Percentiles rank a stretch among this genome's conserved stretches.
Evolutionary conservation across 2,113 vertebrate species (phyloP).

Genomic region (Salvelinus fontinalis): DNA sequence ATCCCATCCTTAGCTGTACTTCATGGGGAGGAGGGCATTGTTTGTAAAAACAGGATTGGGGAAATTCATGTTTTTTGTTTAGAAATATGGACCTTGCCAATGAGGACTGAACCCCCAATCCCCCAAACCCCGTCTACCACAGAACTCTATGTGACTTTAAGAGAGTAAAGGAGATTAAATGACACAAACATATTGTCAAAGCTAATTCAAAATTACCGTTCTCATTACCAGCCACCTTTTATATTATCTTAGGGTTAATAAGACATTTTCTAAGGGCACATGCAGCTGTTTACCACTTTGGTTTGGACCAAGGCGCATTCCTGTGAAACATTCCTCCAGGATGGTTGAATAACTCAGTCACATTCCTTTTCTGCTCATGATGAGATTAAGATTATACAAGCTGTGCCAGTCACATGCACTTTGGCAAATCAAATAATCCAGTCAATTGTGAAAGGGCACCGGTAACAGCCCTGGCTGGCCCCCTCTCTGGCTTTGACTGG

Average conservation of each 20-base stretch:
- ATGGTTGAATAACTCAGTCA: conserved; percentile 16
- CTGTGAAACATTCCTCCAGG: conserved; percentile 62
- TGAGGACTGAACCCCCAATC: conserved; percentile 48
- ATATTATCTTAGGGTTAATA: conserved; percentile 40
- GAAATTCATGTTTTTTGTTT: conserved; percentile 70
- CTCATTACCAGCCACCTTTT: conserved; percentile 33
- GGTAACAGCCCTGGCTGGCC: conserved; percentile 44
- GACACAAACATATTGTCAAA: conserved; percentile 58
- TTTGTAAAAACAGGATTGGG: conserved; percentile 69
- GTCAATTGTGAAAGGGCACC: conserved; percentile 61
- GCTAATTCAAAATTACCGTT: conserved; percentile 68
- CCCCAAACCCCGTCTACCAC: conserved; percentile 59
- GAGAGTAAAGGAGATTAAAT: conserved; percentile 68
- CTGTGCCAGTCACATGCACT: conserved; percentile 65
- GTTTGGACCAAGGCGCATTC: conserved; percentile 52
- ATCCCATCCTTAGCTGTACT: conserved; percentile 63
- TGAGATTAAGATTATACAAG: conserved; percentile 58
- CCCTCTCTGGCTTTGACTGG: conserved; percentile 37
- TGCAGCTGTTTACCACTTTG: conserved; percentile 38
- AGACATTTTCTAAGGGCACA: conserved; percentile 58
- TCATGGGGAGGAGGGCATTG: conserved; percentile 63
- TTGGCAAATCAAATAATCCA: conserved; percentile 66
- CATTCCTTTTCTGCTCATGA: conserved; percentile 57
- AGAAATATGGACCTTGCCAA: conserved; percentile 67
- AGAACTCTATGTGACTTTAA: conserved; percentile 62